A percentile compares a stretch with the other conserved stretches of the same genome.
These are phyloP conservation scores for Meleagris gallopavo DNA, from an alignment of 2,113 vertebrate species.

Conservation along the genomic window DNA sequence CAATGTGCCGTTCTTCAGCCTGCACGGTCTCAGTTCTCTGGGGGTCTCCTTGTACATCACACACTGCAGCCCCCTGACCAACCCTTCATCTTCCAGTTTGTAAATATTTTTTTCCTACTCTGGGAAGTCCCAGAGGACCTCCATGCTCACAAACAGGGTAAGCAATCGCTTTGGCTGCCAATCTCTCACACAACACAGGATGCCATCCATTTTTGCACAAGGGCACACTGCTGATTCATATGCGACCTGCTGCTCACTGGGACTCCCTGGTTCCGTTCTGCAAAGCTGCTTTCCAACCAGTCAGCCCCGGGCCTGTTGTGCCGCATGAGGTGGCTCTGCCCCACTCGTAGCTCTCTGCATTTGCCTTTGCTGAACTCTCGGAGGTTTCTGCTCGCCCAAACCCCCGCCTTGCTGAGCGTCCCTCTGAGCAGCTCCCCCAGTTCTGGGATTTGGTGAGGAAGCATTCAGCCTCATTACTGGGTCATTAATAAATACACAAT, in stretches of 20 bases:
- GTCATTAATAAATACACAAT: rapidly evolving
- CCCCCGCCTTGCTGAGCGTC: background rate
- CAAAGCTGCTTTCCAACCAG: background rate
- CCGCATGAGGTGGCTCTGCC: rapidly evolving
- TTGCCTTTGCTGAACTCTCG: rapidly evolving
- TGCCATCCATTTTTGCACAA: background rate
- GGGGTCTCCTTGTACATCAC: rapidly evolving
- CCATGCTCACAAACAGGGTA: background rate
- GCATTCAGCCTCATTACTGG: background rate
- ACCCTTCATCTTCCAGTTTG: background rate
- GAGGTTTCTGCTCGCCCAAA: rapidly evolving
- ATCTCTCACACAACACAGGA: rapidly evolving
- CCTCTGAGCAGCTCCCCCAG: rapidly evolving
- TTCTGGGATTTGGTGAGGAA: rapidly evolving
- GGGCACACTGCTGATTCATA: background rate
- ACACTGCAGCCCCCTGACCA: rapidly evolving
- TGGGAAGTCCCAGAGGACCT: background rate
- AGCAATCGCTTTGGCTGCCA: background rate
- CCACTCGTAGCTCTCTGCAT: rapidly evolving
- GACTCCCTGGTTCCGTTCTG: background rate
- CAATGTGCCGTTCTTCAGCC: background rate
- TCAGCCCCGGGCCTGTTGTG: rapidly evolving
- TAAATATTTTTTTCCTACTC: background rate
- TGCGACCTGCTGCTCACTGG: background rate
- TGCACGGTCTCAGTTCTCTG: background rate